These are phyloP conservation scores for Montipora cactus DNA, from an alignment of 64 coral and sea anemone genomes.

Conservation along the genomic window DNA sequence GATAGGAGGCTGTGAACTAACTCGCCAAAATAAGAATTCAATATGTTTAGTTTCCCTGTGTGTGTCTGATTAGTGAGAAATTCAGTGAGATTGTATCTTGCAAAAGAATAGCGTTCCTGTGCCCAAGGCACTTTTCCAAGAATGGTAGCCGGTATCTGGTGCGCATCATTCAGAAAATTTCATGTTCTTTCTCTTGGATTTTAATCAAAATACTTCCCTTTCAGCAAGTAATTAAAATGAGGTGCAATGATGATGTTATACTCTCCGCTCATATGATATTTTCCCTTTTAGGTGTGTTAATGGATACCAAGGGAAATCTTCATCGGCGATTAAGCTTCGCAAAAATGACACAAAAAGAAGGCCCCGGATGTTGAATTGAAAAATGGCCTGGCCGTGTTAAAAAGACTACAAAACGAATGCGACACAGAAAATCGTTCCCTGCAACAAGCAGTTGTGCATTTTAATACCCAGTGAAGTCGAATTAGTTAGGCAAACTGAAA, in stretches of 20 bases:
- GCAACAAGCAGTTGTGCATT: too few relatives aligned
- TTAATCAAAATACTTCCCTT: slow-evolving; percentile 5
- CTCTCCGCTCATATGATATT: background rate
- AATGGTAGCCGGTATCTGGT: too few relatives aligned
- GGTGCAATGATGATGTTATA: slow-evolving; percentile 12
- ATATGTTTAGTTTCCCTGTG: too few relatives aligned
- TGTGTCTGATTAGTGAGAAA: too few relatives aligned
- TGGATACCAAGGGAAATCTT: slow-evolving; percentile 2
- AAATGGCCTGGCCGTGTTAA: background rate
- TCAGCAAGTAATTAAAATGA: background rate
- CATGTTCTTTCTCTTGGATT: background rate
- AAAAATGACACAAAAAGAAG: slow-evolving; percentile 41
- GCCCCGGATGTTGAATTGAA: slow-evolving; percentile 9
- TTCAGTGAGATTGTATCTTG: too few relatives aligned
- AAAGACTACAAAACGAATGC: background rate
- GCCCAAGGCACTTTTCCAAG: background rate
- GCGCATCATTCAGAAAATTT: too few relatives aligned
- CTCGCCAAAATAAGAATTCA: background rate
- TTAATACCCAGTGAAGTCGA: background rate
- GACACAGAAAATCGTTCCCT: background rate
- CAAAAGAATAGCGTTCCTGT: too few relatives aligned
- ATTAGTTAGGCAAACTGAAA: slow-evolving; percentile 12
- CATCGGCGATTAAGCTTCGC: slow-evolving; percentile 11
- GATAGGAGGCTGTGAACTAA: background rate
- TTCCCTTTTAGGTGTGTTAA: slow-evolving; percentile 44